These are phyloP conservation scores for Polydrusus tereticollis DNA, from an alignment of 2,888 invertebrate species.

Conservation along the genomic window DNA sequence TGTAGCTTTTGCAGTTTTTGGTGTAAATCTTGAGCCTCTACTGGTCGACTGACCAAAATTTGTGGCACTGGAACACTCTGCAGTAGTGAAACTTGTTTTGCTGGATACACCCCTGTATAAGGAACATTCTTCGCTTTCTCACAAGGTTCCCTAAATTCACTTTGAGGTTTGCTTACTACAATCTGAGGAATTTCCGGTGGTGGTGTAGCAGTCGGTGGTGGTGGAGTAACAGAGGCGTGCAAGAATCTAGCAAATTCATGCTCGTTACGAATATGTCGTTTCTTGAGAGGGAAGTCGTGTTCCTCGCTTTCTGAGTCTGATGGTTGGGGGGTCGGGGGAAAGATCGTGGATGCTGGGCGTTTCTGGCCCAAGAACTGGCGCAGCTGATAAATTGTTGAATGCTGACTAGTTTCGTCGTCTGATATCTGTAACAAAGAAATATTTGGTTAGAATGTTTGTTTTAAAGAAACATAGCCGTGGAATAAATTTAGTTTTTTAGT, in stretches of 20 bases:
- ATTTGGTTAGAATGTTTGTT: background rate
- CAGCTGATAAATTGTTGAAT: conserved; percentile 54
- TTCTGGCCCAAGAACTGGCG: conserved; percentile 58
- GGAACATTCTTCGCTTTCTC: background rate
- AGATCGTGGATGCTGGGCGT: conserved; percentile 54
- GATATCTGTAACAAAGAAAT: conserved; percentile 56
- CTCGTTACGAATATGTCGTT: conserved; percentile 71
- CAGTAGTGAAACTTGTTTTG: background rate
- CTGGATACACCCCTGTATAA: conserved; percentile 8
- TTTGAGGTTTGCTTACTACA: conserved; percentile 4
- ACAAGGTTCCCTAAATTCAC: background rate
- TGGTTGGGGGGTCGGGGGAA: conserved; percentile 81
- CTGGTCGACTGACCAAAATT: background rate
- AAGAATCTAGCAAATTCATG: conserved; percentile 54
- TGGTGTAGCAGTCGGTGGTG: conserved; percentile 63
- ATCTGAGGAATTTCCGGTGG: conserved; percentile 60
- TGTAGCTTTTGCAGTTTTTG: conserved; percentile 16
- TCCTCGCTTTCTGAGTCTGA: conserved; percentile 82
- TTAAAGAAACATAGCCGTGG: background rate
- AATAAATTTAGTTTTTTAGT: no score
- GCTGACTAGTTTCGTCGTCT: conserved; percentile 57
- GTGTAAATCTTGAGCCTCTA: background rate
- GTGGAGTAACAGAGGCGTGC: conserved; percentile 52
- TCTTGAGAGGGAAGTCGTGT: conserved; percentile 70
- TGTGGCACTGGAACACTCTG: background rate